phyloP scores from a whole-genome alignment of 2,888 invertebrate genomes.

The Sepioteuthis lessoniana region DNA sequence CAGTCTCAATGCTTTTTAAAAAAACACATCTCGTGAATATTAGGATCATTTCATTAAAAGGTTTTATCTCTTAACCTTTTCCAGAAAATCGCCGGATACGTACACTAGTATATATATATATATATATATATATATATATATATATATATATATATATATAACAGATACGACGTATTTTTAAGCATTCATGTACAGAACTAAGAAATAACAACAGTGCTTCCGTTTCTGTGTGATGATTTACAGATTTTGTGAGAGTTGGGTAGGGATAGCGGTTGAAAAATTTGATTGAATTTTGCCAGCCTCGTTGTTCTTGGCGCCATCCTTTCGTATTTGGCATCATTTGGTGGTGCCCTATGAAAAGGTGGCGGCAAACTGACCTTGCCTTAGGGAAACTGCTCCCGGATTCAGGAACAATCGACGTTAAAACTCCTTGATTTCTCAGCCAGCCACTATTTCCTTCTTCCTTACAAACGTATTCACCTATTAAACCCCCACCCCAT shows the following conservation, averaged over 20 bases:
- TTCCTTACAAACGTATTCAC: not conserved
- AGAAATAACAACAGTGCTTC: too few species aligned
- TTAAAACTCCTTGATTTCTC: not conserved
- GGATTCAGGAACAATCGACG: not conserved
- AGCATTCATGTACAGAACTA: too few species aligned
- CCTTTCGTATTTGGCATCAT: not conserved
- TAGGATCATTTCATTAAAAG: too few species aligned
- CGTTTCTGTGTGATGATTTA: not conserved
- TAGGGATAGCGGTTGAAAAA: not conserved
- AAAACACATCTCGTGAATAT: too few species aligned
- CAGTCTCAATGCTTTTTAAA: too few species aligned
- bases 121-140: too few species aligned
- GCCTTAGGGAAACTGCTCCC: not conserved
- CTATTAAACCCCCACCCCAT: too few species aligned
- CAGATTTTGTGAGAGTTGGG: not conserved
- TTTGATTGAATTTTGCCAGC: not conserved
- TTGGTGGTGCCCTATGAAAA: not conserved
- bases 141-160: too few species aligned
- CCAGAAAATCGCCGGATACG: too few species aligned
- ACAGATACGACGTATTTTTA: too few species aligned
- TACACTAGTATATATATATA: too few species aligned
- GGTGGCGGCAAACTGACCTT: conserved; percentile 4
- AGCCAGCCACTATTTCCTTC: not conserved
- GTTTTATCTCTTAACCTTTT: too few species aligned
- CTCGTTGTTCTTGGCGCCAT: not conserved